A percentile compares a stretch with the other conserved stretches of the same genome.
Evolutionary conservation across 1,140 invertebrate genomes (phyloP).

Genomic region (Philotrypesis tridentata): DNA sequence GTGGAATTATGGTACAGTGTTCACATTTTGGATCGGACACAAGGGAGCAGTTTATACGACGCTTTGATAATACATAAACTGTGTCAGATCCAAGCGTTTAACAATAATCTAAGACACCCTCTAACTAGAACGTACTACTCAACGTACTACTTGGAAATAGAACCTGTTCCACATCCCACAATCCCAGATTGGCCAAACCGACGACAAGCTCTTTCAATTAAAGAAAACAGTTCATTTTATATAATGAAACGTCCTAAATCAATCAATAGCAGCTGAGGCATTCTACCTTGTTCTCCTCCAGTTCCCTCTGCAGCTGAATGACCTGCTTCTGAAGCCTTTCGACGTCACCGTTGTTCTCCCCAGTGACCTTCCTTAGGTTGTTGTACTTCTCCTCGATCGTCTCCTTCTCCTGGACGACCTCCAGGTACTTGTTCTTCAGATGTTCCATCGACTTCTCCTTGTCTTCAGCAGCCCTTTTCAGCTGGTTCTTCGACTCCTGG

Average conservation of each 20-base stretch:
- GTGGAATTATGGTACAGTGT: not conserved
- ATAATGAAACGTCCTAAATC: not conserved
- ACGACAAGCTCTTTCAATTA: not conserved
- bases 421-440: constrained; percentile 66
- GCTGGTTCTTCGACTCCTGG: constrained; percentile 58
- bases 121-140: not conserved
- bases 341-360: constrained; percentile 55
- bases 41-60: no score
- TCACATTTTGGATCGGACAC: not conserved
- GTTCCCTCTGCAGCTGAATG: constrained; percentile 63
- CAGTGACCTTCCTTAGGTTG: constrained; percentile 56
- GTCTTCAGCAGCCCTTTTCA: constrained; percentile 60
- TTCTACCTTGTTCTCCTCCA: constrained; percentile 52
- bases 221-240: not conserved
- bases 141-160: not conserved
- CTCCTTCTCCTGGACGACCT: constrained; percentile 60
- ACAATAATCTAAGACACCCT: not conserved
- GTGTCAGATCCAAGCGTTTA: not conserved
- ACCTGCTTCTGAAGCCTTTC: constrained; percentile 65
- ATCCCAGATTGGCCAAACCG: not conserved
- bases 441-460: constrained; percentile 64
- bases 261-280: not conserved
- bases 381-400: constrained; percentile 63
- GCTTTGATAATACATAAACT: no score
- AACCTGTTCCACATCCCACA: not conserved